Percentiles rank a stretch among this genome's conserved stretches.
Evolutionary conservation across 2,797 vertebrate species (phyloP).

Genomic region (Phrynocephalus forsythii): DNA sequence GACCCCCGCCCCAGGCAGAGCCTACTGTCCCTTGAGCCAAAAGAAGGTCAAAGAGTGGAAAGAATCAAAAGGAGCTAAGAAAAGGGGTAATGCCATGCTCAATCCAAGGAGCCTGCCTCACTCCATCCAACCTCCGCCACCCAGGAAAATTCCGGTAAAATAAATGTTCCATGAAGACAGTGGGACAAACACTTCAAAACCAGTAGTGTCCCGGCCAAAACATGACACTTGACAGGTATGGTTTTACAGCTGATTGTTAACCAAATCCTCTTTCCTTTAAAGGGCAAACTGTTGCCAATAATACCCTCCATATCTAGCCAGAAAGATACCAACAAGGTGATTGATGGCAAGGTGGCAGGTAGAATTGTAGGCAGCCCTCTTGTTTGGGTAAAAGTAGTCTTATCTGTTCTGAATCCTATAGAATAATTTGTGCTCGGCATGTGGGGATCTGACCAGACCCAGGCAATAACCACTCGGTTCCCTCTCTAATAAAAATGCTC

Average conservation of each 20-base stretch:
- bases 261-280: background rate
- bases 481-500: background rate
- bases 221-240: no score
- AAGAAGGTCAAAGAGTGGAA: no score
- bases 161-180: no score
- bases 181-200: no score
- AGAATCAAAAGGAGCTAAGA: no score
- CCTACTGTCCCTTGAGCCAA: no score
- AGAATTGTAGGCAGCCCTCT: background rate
- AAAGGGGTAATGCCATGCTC: no score
- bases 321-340: background rate
- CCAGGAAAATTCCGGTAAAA: no score
- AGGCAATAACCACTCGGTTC: background rate
- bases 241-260: conserved; percentile 9
- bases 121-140: no score
- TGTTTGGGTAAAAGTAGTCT: background rate
- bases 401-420: background rate
- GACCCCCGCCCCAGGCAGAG: no score
- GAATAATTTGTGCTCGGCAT: background rate
- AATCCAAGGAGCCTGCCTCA: no score
- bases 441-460: background rate
- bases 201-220: no score
- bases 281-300: background rate
- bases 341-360: background rate
- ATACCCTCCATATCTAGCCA: background rate